Conservation (phyloP, 2,113 vertebrate genomes). For the Sceloporus undulatus region DNA sequence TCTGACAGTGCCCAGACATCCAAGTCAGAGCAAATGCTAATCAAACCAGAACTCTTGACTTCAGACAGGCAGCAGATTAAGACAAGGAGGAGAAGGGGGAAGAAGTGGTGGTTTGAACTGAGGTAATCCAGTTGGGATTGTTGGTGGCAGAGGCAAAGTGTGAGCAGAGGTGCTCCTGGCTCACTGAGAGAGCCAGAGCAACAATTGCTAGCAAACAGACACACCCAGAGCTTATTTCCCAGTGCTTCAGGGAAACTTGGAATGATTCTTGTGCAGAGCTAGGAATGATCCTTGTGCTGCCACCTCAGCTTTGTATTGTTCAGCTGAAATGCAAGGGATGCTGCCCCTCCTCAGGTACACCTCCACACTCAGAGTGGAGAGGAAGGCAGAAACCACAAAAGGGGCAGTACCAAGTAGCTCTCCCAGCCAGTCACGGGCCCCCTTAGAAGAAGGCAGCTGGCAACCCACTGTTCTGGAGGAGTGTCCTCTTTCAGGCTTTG, state of each 20-base stretch:
- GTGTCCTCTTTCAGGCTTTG: background rate
- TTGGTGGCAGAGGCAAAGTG: background rate
- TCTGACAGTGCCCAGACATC: conserved; percentile 27
- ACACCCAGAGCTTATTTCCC: background rate
- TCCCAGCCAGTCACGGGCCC: background rate
- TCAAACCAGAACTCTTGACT: conserved; percentile 46
- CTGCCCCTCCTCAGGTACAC: background rate
- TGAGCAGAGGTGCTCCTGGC: background rate
- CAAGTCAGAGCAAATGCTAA: conserved; percentile 10
- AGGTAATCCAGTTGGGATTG: conserved; percentile 31
- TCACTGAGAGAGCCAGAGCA: background rate
- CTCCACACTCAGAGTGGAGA: background rate
- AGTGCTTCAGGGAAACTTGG: background rate
- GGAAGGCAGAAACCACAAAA: background rate
- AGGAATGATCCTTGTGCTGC: background rate
- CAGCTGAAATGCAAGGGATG: background rate
- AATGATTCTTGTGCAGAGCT: background rate
- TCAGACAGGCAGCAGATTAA: conserved; percentile 10
- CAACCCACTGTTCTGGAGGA: background rate
- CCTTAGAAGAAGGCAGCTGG: background rate
- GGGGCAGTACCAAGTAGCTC: background rate
- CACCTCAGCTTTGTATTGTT: background rate
- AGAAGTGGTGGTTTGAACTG: conserved; percentile 45
- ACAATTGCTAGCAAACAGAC: fast-evolving
- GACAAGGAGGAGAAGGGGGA: conserved; percentile 20